Base-by-base conservation (phyloP, 2,113 vertebrate genomes). In the Pluvianellus socialis region DNA sequence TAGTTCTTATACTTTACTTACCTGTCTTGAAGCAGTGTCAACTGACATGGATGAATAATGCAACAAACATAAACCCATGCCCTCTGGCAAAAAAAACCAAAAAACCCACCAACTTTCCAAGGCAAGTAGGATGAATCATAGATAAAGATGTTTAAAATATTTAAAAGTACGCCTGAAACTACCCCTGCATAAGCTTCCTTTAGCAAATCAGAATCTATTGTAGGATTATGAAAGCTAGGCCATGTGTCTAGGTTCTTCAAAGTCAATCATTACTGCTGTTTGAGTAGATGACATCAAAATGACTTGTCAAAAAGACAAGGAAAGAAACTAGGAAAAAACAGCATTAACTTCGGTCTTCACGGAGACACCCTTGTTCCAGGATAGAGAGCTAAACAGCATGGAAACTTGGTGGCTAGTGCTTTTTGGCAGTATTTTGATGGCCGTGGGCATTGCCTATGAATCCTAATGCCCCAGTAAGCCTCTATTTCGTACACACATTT, bases 81-180 rank as follows among this genome's bases (percentile, higher is more conserved):
- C 95, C 79, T 82, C 73, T 76, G 80, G 82, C 20, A 82, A 88
- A 80, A 49, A 45, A 21, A 4, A 1, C 0, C 7, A n/a, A 38
- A 38, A 38, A 38, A 38, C 38, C 15, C 4, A 35, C 14, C 20
- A 70, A 15, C 19, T 94, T 95, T 92, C 71, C 79, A 75, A 70
- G 66, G 65, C 53, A 87, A 73, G 81, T 55, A 80, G 56, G 66
- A 92, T 90, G 94, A 93, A 87, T 92, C 91, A 95, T 53, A n/a
- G 7, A 58, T 61, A 56, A 81, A 88, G 92, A 85, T 62, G 12
- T 55, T 95, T 81, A 53, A 92, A 93, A 86, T 92, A 71, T 77
- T 95, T 91, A 67, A 75, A 86, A 76, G 33, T 81, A 76, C 44
- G 56, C 55, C 42, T 72, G 74, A 88, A 87, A 63, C 61, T 76